Base-by-base conservation (phyloP, 2,797 vertebrate species). In the Natrix natrix region DNA sequence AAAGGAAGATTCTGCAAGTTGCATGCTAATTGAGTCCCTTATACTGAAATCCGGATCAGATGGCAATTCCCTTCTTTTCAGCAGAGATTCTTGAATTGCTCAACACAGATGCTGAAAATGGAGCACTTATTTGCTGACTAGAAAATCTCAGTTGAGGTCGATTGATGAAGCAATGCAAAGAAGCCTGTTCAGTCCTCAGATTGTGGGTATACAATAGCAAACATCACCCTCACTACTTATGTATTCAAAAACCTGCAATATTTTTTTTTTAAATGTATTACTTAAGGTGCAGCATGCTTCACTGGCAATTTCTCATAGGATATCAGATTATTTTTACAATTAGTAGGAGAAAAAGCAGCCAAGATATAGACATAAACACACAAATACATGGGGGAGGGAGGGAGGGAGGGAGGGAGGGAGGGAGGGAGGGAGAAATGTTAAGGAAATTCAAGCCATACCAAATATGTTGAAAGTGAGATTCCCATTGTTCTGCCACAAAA, bases 131-230 rank as follows among this genome's bases (percentile, higher is more conserved):
- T 98, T 98, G 97, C 98, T 97, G 97, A 98, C 97, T 97, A 95
- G 96, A 97, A 98, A 97, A 97, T 97, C 97, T 95, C 97, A 97
- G 97, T 97, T 97, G 97, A 98, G 98, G 98, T 98, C 97, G 95
- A 97, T 96, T 96, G 97, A 96, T 97, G 98, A 98, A 97, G 98
- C 98, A 98, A 96, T 95, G 97, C 97, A 96, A 98, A 96, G 96
- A 98, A 96, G 97, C 97, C 98, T 98, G 97, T 97, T 98, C 97
- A 95, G 92, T 97, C 96, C 97, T 97, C 96, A 96, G 97, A 96
- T 98, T 97, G 92, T 74, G 90, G 93, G 92, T 91, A 96, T 97
- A 96, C 96, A 95, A 95, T 95, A 97, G 96, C 97, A 97, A 93
- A 94, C 95, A 96, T 96, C 97, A 98, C 96, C 97, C 97, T 97